These are phyloP conservation scores for Microdon myrmicae DNA, from an alignment of 2,888 invertebrate species.

Conservation along the genomic window DNA sequence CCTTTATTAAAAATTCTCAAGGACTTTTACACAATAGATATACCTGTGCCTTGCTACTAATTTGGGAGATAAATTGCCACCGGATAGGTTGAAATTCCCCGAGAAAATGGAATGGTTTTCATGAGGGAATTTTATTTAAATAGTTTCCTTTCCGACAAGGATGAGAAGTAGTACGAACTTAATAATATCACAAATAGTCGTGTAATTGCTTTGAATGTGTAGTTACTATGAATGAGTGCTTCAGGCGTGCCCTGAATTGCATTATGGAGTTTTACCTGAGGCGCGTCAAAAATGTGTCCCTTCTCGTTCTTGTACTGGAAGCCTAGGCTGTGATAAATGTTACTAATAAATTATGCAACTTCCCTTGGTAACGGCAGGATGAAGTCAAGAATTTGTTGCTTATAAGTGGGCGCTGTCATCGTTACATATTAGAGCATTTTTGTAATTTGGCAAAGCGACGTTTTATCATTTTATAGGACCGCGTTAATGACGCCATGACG, in stretches of 20 bases:
- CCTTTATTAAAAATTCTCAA: constrained; percentile 17
- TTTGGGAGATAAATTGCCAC: constrained; percentile 45
- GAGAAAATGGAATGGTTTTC: constrained; percentile 26
- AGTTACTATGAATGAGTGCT: constrained; percentile 32
- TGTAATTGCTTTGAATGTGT: constrained; percentile 35
- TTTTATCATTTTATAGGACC: too few relatives aligned
- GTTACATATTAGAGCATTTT: too few relatives aligned
- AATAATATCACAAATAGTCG: constrained; percentile 40
- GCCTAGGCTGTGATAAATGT: constrained; percentile 41
- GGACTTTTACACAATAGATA: constrained; percentile 17
- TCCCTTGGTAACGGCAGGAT: too few relatives aligned
- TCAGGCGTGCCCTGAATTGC: constrained; percentile 9
- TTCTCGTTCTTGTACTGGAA: constrained; percentile 14
- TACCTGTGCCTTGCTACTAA: constrained; percentile 26
- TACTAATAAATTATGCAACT: constrained; percentile 37
- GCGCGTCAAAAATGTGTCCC: too few relatives aligned
- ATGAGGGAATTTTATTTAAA: constrained; percentile 11
- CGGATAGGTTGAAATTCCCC: constrained; percentile 37
- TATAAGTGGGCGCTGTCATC: too few relatives aligned
- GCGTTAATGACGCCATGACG: too few relatives aligned
- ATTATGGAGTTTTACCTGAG: too few relatives aligned
- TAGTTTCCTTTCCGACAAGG: constrained; percentile 7
- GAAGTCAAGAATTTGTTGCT: too few relatives aligned
- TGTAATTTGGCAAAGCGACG: too few relatives aligned
- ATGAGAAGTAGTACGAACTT: constrained; percentile 33